These are phyloP conservation scores for Eupithecia inturbata DNA, from an alignment of 2,888 invertebrate species.

Conservation along the genomic window DNA sequence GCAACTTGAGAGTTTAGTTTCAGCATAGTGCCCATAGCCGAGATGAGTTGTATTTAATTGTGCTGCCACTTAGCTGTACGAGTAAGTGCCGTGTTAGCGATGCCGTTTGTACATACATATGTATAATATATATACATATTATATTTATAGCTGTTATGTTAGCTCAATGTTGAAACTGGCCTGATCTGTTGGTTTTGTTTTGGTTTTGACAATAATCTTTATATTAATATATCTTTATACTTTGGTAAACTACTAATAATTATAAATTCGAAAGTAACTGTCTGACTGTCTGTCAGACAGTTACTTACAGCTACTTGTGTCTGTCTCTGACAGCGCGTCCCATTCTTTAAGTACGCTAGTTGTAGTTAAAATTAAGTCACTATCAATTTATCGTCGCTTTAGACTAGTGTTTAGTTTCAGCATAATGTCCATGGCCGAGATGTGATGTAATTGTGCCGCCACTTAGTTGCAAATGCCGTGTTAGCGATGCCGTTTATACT, in stretches of 20 bases:
- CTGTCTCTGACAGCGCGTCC: too few species aligned
- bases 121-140: too few species aligned
- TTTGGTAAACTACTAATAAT: too few species aligned
- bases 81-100: slow-evolving; percentile 28
- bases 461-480: slow-evolving; percentile 26
- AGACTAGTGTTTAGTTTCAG: neutral
- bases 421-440: slow-evolving; percentile 15
- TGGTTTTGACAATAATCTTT: too few species aligned
- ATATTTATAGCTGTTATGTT: slow-evolving; percentile 12
- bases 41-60: slow-evolving; percentile 24
- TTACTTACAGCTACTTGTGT: too few species aligned
- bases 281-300: too few species aligned
- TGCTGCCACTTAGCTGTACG: slow-evolving; percentile 20
- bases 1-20: neutral
- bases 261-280: too few species aligned
- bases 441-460: slow-evolving; percentile 22
- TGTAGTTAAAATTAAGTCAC: too few species aligned
- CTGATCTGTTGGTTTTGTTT: too few species aligned
- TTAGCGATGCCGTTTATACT: slow-evolving; percentile 33
- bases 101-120: slow-evolving; percentile 32
- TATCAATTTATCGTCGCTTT: too few species aligned
- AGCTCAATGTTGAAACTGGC: neutral
- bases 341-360: too few species aligned
- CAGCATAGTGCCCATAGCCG: slow-evolving; percentile 8
- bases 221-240: too few species aligned